These are phyloP conservation scores for Mus spicilegus DNA, from an alignment of 2,113 vertebrate genomes.

Conservation along the genomic window DNA sequence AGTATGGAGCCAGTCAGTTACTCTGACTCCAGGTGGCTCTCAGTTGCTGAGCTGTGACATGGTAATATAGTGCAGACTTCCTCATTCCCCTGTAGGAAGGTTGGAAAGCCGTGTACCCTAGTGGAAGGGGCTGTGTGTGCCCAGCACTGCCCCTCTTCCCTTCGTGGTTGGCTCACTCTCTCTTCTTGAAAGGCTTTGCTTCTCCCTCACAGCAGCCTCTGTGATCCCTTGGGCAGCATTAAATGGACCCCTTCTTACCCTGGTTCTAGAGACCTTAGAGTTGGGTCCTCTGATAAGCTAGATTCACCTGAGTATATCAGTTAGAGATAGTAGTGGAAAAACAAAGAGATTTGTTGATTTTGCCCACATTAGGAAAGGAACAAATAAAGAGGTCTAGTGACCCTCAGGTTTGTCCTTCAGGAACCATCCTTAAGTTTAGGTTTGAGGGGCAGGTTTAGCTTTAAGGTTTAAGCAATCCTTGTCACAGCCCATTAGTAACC, in stretches of 20 bases:
- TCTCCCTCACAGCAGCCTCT: neutral
- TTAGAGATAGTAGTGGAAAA: neutral
- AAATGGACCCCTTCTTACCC: neutral
- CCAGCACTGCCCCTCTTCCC: fast-evolving
- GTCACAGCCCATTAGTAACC: neutral
- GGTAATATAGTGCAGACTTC: fast-evolving
- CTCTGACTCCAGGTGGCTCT: neutral
- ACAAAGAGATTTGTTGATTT: neutral
- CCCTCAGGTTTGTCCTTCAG: neutral
- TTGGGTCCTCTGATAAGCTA: neutral
- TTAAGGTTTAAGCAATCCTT: neutral
- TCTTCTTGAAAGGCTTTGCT: neutral
- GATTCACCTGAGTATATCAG: neutral
- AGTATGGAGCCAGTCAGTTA: neutral
- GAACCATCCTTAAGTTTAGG: neutral
- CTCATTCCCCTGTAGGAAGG: neutral
- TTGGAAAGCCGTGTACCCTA: neutral
- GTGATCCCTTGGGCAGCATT: neutral
- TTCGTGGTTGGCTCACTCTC: neutral
- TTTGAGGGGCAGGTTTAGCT: neutral
- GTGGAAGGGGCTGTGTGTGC: neutral
- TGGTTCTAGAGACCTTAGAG: neutral
- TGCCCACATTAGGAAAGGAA: neutral
- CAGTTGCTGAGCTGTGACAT: neutral
- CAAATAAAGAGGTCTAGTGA: neutral